phyloP scores from a whole-genome alignment of 2,113 vertebrate genomes.

The Aegotheles bennettii region DNA sequence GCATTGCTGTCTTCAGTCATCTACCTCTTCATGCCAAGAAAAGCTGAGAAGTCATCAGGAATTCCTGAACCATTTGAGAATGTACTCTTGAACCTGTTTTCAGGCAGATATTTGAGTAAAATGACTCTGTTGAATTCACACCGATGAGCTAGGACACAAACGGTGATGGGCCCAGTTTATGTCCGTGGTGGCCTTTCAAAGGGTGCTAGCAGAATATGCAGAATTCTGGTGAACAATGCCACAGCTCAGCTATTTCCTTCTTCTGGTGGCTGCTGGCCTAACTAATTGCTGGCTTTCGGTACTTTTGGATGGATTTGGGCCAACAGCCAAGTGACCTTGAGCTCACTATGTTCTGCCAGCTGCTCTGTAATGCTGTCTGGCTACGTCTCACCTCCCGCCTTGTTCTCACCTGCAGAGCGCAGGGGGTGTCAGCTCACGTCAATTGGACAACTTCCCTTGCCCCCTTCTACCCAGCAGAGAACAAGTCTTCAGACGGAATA shows the following conservation, averaged over 20 bases:
- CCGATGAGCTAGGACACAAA: rapidly evolving
- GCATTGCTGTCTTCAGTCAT: neutral
- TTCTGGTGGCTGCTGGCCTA: neutral
- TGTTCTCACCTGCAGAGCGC: neutral
- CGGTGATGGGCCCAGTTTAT: neutral
- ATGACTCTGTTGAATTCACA: neutral
- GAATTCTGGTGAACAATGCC: neutral
- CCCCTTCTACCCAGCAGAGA: neutral
- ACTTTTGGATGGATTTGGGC: neutral
- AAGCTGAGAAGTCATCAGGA: neutral
- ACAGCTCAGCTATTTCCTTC: neutral
- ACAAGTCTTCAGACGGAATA: neutral
- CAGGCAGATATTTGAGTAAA: neutral
- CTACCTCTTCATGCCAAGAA: neutral
- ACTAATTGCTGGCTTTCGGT: neutral
- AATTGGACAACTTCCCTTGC: neutral
- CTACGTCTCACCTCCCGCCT: neutral
- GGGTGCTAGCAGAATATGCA: neutral
- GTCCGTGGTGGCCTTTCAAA: neutral
- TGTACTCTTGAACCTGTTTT: neutral
- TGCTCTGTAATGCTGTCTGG: neutral
- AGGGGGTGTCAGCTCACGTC: neutral
- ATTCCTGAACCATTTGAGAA: neutral
- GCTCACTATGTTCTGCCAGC: conserved; percentile 5
- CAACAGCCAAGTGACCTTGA: conserved; percentile 36